Evolutionary conservation across 2,113 vertebrate genomes (phyloP).

Genomic region (Lagopus leucura): DNA sequence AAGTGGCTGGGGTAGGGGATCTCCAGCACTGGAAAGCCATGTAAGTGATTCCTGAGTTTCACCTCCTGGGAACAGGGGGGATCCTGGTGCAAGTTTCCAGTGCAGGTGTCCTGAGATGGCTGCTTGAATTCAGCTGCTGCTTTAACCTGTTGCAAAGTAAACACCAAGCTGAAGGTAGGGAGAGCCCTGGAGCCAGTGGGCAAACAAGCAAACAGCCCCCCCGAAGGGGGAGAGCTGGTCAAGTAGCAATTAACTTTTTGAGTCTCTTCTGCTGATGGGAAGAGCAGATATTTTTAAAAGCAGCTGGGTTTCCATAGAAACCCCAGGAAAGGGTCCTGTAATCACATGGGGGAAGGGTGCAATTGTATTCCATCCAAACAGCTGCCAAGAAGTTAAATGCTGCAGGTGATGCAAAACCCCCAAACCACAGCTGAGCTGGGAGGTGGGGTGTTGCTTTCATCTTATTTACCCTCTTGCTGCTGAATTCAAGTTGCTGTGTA

Average conservation of each 20-base stretch:
- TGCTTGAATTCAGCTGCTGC: background rate
- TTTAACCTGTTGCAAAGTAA: background rate
- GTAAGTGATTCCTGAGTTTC: background rate
- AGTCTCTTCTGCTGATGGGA: background rate
- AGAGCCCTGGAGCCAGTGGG: background rate
- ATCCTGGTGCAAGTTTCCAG: background rate
- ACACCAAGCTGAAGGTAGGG: rapidly evolving
- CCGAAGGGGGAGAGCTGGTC: background rate
- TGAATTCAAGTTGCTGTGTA: background rate
- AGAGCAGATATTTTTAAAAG: slow-evolving; percentile 12
- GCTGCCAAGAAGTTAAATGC: background rate
- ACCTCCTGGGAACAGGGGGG: background rate
- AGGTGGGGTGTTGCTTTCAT: background rate
- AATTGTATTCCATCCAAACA: background rate
- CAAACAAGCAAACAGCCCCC: background rate
- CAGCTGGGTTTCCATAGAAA: slow-evolving; percentile 59
- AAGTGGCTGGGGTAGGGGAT: background rate
- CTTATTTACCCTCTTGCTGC: background rate
- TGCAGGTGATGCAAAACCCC: background rate
- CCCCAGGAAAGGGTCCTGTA: background rate
- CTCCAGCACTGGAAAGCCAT: background rate
- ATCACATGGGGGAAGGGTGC: background rate
- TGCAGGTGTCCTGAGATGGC: background rate
- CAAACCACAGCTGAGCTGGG: background rate
- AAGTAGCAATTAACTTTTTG: background rate